phyloP scores from a whole-genome alignment of 1,140 invertebrate genomes.

The Hylaeus anthracinus region DNA sequence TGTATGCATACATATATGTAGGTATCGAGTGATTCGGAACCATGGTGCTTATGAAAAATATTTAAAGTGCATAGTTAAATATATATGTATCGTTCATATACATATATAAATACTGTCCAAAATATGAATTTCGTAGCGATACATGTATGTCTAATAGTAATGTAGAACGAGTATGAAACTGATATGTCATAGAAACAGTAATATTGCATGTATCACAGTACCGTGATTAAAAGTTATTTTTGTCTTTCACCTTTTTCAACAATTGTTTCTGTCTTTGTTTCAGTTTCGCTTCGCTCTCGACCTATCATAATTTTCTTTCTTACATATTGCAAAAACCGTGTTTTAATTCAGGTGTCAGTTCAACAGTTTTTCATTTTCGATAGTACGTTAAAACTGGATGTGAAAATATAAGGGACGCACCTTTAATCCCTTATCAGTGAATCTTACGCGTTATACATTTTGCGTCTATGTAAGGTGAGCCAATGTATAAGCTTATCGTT shows the following conservation, averaged over 20 bases:
- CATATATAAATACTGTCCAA: constrained; percentile 65
- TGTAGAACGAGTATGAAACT: constrained; percentile 64
- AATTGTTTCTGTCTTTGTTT: constrained; percentile 9
- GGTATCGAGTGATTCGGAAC: constrained; percentile 37
- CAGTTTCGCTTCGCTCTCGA: constrained; percentile 48
- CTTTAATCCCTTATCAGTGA: neutral
- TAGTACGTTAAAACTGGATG: neutral
- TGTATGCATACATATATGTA: neutral
- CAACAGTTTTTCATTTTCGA: too few species aligned
- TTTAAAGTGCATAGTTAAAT: constrained; percentile 67
- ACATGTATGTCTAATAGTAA: constrained; percentile 40
- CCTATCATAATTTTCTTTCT: constrained; percentile 30
- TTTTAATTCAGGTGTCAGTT: neutral
- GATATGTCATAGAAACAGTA: constrained; percentile 72
- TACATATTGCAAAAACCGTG: neutral
- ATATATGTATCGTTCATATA: constrained; percentile 54
- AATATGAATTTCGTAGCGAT: constrained; percentile 62
- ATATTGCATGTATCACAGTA: constrained; percentile 72
- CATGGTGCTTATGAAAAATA: constrained; percentile 65
- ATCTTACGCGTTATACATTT: constrained; percentile 30
- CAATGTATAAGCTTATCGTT: neutral
- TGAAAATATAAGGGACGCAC: neutral
- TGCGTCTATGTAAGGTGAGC: constrained; percentile 3
- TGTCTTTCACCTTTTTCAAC: constrained; percentile 18
- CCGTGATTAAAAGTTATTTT: constrained; percentile 70